A percentile compares a stretch with the other conserved stretches of the same genome.
Conservation (phyloP, 2,888 invertebrate species). For the Lepidonotus clava region DNA sequence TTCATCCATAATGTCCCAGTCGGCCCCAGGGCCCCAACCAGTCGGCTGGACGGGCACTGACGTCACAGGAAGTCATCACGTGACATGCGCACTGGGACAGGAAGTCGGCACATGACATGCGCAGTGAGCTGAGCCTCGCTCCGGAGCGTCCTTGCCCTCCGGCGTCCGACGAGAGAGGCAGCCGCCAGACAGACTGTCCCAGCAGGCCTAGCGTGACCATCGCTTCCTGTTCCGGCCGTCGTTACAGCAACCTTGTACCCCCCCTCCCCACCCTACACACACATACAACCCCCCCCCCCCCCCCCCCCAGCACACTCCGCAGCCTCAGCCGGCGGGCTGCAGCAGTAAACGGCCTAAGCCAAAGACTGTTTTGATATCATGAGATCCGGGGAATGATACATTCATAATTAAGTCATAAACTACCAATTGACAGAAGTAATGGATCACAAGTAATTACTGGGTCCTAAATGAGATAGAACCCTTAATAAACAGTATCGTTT, state of each 20-base stretch:
- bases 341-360: no score
- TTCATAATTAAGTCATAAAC: no score
- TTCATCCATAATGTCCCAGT: neutral
- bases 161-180: neutral
- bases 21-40: neutral
- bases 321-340: neutral
- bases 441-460: no score
- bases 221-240: neutral
- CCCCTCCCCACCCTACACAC: neutral
- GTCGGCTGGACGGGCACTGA: neutral
- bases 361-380: no score
- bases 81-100: neutral
- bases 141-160: conserved; percentile 11
- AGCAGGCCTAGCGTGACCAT: neutral
- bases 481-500: no score
- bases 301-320: neutral
- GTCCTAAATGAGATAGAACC: no score
- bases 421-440: no score
- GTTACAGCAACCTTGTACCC: neutral
- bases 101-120: conserved; percentile 11
- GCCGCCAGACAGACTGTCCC: neutral
- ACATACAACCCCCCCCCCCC: neutral
- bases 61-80: conserved; percentile 24
- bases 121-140: neutral
- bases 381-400: no score